Evolutionary conservation across 2,797 vertebrate genomes (phyloP), one percentile per base, ranked within the genome.

Genomic region (Rhincodon typus): DNA sequence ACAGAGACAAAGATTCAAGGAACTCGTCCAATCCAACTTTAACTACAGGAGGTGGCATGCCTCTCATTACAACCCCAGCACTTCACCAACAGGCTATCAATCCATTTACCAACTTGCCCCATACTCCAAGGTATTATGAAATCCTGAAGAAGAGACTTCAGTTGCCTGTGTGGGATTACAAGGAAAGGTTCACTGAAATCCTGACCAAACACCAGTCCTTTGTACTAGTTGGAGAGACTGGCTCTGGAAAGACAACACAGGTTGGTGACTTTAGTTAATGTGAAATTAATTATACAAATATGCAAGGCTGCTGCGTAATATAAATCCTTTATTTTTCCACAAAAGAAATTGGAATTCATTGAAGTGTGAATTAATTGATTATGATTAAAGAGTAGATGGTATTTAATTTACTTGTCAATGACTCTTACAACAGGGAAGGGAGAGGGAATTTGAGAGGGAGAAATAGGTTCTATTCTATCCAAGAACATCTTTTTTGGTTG

Each of bases 211-310:
- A 99, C 97, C 99, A 99, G 97, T 98, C 98, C 53, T 99, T 99
- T 96, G 99, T 99, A 96, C 97, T 99, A 95, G 99, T 99, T 84
- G 99, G 99, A 96, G 99, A 99, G 97, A 99, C 99, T 0, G 99
- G 99, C 34, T 99, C 99, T 96, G 99, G 99, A 96, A 99, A 99
- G 97, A 99, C 99, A 96, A 99, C 99, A 96, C 99, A 99, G 99
- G 99, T 99, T 96, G 96, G 97, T 96, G 96, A 25, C 0, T 1
- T 96, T 0, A 79, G 5, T 70, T n/a, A 30, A 21, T 53, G 67
- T 72, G 69, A n/a, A 94, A 72, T 72, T 50, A 15, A 12, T 70
- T 94, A 0, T 50, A 23, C 4, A 30, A 50, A 30, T 70, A 10
- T 70, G 27, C 21, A 46, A 50, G 38, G 38, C 66, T 82, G 15